Conservation (phyloP, 2,888 invertebrate genomes). For the Trissoscelio sp. region DNA sequence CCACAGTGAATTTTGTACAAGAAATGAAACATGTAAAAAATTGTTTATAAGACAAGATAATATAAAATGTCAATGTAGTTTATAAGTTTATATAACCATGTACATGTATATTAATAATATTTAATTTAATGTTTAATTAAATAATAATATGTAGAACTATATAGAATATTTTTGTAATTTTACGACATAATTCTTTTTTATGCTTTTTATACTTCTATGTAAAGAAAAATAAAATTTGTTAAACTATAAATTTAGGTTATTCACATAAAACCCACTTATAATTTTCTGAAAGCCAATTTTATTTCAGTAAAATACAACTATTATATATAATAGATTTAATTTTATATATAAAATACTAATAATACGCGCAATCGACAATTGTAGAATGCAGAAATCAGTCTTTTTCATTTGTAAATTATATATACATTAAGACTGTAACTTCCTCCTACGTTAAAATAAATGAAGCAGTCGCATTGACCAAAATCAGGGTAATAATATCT, state of each 20-base stretch:
- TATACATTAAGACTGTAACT: constrained; percentile 68
- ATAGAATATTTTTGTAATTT: no score
- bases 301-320: constrained; percentile 69
- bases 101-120: neutral
- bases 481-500: constrained; percentile 5
- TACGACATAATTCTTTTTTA: no score
- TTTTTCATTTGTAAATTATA: constrained; percentile 67
- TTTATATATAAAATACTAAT: constrained; percentile 69
- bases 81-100: neutral
- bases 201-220: no score
- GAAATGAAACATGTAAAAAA: neutral
- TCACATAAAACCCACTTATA: no score
- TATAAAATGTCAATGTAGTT: neutral
- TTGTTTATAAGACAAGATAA: neutral
- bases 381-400: constrained; percentile 68
- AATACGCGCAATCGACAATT: constrained; percentile 67
- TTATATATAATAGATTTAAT: no score
- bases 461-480: constrained; percentile 27
- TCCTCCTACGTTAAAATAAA: constrained; percentile 60
- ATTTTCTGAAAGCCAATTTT: constrained; percentile 68
- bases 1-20: constrained; percentile 28
- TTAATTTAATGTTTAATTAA: neutral
- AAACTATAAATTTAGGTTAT: neutral
- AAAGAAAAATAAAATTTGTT: no score
- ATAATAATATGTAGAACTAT: no score